Percentiles rank a stretch among this genome's conserved stretches.
Conservation (phyloP, 2,888 invertebrate species). For the Clunio marinus region DNA sequence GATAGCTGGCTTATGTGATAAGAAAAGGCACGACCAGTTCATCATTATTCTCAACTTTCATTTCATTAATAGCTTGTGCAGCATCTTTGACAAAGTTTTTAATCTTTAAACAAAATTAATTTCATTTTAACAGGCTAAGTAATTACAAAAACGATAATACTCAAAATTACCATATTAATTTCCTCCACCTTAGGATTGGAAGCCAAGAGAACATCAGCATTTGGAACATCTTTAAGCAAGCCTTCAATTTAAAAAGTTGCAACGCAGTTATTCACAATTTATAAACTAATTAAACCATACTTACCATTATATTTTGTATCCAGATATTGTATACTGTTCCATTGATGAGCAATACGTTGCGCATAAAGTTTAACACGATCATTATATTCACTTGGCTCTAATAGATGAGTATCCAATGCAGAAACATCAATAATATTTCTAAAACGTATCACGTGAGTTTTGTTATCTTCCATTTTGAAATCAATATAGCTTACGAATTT, state of each 20-base stretch:
- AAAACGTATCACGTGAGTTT: slow-evolving; percentile 43
- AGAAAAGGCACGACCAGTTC: slow-evolving; percentile 85
- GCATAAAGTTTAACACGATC: slow-evolving; percentile 74
- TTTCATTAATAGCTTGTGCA: slow-evolving; percentile 66
- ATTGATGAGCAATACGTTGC: slow-evolving; percentile 55
- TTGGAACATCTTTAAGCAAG: slow-evolving; percentile 68
- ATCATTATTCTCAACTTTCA: slow-evolving; percentile 84
- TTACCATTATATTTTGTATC: slow-evolving; percentile 44
- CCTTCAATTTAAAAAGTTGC: slow-evolving; percentile 44
- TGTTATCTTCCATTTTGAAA: not conserved
- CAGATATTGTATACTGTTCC: slow-evolving; percentile 44
- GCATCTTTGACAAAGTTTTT: slow-evolving; percentile 65
- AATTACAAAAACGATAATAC: slow-evolving; percentile 56
- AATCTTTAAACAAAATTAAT: slow-evolving; percentile 58
- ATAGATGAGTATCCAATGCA: slow-evolving; percentile 78
- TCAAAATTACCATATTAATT: slow-evolving; percentile 58
- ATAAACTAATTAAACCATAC: too few relatives aligned
- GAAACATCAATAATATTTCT: slow-evolving; percentile 94
- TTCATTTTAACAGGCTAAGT: slow-evolving; percentile 10
- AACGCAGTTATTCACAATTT: not conserved
- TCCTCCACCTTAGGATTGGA: slow-evolving; percentile 58
- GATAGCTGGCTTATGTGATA: slow-evolving; percentile 65
- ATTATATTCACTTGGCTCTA: slow-evolving; percentile 84
- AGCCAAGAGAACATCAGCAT: slow-evolving; percentile 64
- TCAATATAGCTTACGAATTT: slow-evolving; percentile 65